phyloP scores from a whole-genome alignment of 2,888 invertebrate species.

The Archips crataeganus region DNA sequence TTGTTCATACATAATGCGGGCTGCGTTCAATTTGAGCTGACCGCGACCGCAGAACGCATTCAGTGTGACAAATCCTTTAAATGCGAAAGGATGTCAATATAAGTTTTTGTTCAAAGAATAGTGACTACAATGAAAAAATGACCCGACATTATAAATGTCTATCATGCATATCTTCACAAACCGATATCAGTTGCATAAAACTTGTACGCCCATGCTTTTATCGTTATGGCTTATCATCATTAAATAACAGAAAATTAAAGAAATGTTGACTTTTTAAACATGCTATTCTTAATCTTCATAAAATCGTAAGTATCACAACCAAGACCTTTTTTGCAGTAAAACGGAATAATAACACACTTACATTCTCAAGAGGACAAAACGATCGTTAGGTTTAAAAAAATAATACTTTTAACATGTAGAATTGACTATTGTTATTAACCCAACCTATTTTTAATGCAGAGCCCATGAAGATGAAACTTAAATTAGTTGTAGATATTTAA shows the following conservation, averaged over 20 bases:
- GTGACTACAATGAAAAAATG: background rate
- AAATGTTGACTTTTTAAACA: background rate
- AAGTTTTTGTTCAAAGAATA: background rate
- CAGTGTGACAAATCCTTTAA: too few relatives aligned
- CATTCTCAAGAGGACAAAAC: slow-evolving; percentile 5
- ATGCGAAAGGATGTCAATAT: background rate
- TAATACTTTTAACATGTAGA: background rate
- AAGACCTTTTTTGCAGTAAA: background rate
- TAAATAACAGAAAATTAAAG: background rate
- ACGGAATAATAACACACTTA: background rate
- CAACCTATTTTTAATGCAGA: too few relatives aligned
- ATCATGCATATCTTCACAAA: background rate
- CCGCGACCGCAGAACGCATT: too few relatives aligned
- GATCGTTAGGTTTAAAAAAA: background rate
- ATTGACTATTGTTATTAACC: background rate
- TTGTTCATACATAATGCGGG: too few relatives aligned
- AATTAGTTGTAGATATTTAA: too few relatives aligned
- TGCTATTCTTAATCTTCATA: background rate
- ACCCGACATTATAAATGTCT: background rate
- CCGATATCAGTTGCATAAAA: background rate
- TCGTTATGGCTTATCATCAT: background rate
- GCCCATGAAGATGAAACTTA: too few relatives aligned
- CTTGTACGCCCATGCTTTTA: background rate
- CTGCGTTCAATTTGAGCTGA: too few relatives aligned
- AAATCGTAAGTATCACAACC: background rate